phyloP scores from a whole-genome alignment of 2,888 invertebrate genomes.

The Myopa tessellatipennis region DNA sequence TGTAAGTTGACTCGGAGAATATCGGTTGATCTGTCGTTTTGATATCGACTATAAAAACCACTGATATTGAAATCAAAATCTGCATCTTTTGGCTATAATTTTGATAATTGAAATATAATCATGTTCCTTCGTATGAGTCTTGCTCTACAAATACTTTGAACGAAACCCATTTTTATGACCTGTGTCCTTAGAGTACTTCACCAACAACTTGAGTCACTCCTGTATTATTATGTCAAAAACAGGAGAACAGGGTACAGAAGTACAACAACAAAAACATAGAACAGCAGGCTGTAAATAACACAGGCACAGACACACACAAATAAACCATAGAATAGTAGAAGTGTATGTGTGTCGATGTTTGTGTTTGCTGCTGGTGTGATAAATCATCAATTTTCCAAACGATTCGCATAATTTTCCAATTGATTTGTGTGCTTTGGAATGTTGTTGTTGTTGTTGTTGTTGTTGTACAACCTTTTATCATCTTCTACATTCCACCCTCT shows the following conservation, averaged over 20 bases:
- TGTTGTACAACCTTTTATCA: slow-evolving; percentile 3
- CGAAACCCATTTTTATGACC: too few relatives aligned
- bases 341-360: slow-evolving; percentile 18
- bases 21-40: too few relatives aligned
- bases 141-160: too few relatives aligned
- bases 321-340: neutral
- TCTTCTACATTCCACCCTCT: slow-evolving; percentile 2
- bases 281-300: neutral
- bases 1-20: slow-evolving; percentile 55
- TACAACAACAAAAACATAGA: neutral
- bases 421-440: slow-evolving; percentile 63
- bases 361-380: slow-evolving; percentile 39
- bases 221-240: slow-evolving; percentile 16
- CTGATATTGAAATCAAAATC: too few relatives aligned
- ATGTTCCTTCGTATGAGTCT: too few relatives aligned
- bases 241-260: neutral
- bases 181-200: too few relatives aligned
- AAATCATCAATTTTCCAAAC: slow-evolving; percentile 52
- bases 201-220: too few relatives aligned
- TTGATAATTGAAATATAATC: too few relatives aligned
- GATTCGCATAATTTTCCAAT: slow-evolving; percentile 63
- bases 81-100: too few relatives aligned
- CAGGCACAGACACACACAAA: neutral
- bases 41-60: too few relatives aligned
- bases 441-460: slow-evolving; percentile 6